Conservation (phyloP, 1,140 invertebrate species). For the Cotesia typhae region DNA sequence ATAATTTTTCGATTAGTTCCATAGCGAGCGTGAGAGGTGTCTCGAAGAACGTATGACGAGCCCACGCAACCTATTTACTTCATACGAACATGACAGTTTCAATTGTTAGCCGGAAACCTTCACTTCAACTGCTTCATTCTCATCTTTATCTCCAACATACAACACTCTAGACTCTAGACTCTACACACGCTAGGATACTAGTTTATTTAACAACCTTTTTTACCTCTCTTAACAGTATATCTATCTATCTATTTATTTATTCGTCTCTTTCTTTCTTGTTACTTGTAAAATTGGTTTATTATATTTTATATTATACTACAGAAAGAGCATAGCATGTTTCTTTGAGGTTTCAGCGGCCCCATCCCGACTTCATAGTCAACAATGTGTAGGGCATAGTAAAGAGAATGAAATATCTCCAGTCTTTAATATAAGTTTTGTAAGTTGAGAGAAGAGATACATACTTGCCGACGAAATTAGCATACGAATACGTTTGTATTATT, state of each 20-base stretch:
- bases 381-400: too few relatives aligned
- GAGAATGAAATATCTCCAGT: background rate
- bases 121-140: conserved; percentile 17
- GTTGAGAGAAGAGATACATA: background rate
- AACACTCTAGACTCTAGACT: background rate
- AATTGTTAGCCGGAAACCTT: conserved; percentile 31
- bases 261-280: too few relatives aligned
- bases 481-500: conserved; percentile 25
- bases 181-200: background rate
- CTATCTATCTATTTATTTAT: too few relatives aligned
- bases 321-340: too few relatives aligned
- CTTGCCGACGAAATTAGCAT: conserved; percentile 29
- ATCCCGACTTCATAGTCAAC: background rate
- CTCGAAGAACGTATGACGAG: conserved; percentile 25
- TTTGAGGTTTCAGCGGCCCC: too few relatives aligned
- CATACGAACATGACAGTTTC: conserved; percentile 31
- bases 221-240: too few relatives aligned
- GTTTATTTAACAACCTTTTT: too few relatives aligned
- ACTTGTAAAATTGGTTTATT: too few relatives aligned
- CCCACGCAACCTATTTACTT: conserved; percentile 33
- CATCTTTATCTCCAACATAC: background rate
- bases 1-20: conserved; percentile 26
- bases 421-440: background rate
- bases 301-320: too few relatives aligned
- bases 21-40: conserved; percentile 27